Percentiles rank a stretch among this genome's conserved stretches.
Conservation (phyloP, 2,888 invertebrate genomes). For the Magallana nippona region DNA sequence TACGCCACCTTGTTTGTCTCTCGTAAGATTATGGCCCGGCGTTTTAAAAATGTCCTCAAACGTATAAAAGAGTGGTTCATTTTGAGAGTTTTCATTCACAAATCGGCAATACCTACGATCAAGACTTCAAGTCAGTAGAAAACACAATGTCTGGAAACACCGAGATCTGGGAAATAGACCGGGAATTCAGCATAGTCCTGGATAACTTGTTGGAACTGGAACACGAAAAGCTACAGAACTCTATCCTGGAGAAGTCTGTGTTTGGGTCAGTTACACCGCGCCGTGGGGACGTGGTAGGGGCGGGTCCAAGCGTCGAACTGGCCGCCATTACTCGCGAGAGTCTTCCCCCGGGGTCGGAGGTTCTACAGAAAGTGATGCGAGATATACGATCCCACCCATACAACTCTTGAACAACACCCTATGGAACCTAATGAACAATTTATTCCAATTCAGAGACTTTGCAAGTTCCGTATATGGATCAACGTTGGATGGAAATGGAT, state of each 20-base stretch:
- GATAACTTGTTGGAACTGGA: background rate
- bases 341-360: background rate
- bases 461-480: too few relatives aligned
- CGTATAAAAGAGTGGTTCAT: background rate
- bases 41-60: background rate
- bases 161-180: background rate
- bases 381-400: background rate
- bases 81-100: background rate
- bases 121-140: background rate
- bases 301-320: background rate
- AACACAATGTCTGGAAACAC: background rate
- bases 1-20: slow-evolving; percentile 13
- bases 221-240: slow-evolving; percentile 6
- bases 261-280: background rate
- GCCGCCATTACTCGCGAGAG: background rate
- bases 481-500: too few relatives aligned
- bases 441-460: too few relatives aligned
- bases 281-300: background rate
- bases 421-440: too few relatives aligned
- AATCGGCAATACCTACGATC: too few relatives aligned
- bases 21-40: background rate
- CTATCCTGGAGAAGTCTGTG: slow-evolving; percentile 11
- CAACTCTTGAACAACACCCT: background rate
- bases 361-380: slow-evolving; percentile 8
- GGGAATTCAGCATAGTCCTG: background rate